These are phyloP conservation scores for Phortica variegata DNA, from an alignment of 1,140 invertebrate species.

Conservation along the genomic window DNA sequence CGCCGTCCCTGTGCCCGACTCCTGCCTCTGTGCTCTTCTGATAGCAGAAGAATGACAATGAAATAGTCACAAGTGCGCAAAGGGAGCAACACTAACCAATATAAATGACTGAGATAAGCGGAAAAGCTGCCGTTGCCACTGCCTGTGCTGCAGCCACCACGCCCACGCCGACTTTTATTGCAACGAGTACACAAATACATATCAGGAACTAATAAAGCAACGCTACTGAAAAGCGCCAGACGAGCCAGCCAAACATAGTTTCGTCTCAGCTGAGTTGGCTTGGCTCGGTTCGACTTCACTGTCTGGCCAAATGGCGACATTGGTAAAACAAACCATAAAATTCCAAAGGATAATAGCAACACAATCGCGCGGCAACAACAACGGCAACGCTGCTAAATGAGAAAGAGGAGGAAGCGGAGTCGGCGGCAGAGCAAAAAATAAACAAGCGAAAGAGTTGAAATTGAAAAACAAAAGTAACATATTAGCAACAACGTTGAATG, in stretches of 20 bases:
- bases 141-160: too few relatives aligned
- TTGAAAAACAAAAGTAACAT: constrained; percentile 54
- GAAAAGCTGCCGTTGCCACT: constrained; percentile 5
- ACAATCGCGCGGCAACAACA: constrained; percentile 1
- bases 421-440: neutral
- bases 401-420: neutral
- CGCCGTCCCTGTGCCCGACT: too few relatives aligned
- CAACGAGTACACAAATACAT: too few relatives aligned
- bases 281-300: neutral
- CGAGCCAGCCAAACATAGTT: too few relatives aligned
- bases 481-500: constrained; percentile 27
- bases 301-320: constrained; percentile 9
- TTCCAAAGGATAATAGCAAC: constrained; percentile 9
- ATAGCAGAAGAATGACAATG: too few relatives aligned
- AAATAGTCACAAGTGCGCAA: too few relatives aligned
- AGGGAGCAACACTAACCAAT: constrained; percentile 11
- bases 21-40: too few relatives aligned
- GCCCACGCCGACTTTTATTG: too few relatives aligned
- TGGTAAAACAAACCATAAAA: constrained; percentile 37
- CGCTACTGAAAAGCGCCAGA: constrained; percentile 6
- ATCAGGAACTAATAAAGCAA: too few relatives aligned
- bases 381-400: too few relatives aligned
- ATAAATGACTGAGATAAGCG: constrained; percentile 17
- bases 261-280: too few relatives aligned
- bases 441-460: constrained; percentile 29